Base-by-base conservation (phyloP, 1,140 invertebrate species). In the Philotrypesis tridentata region DNA sequence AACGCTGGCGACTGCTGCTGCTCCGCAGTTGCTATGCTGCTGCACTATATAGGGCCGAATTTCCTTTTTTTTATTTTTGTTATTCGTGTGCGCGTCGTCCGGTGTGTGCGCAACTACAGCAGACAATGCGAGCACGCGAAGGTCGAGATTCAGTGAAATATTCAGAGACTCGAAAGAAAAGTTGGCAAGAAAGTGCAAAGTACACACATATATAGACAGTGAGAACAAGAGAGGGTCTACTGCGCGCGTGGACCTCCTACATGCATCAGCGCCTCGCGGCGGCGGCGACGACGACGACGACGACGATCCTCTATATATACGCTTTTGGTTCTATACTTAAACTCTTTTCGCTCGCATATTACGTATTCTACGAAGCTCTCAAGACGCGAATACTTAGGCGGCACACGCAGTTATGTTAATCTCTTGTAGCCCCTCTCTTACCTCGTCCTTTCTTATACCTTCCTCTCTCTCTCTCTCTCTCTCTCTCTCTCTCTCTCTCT, bases 381-480 rank as follows among this genome's bases (percentile, higher is more conserved):
- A 83, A 85, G 85, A 82, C 85, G 85, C 82, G 73, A 84, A 85
- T 83, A 84, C 81, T 74, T 79, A 72, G 48, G 79, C 85, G 84
- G 82, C 83, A 84, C 73, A 82, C 84, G 83, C 81, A 84, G 85
- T 87, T 85, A 86, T 85, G 84, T 86, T 84, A 84, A 85, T 85
- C 79, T 79, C 83, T 37, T 80, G 82, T 65, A 70, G 79, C 82
- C 79, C 79, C 70, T 73, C 75, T 77, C 60, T 65, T 77, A 67
- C 65, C 67, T 77, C 37, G 29, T 43, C 55, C 43, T 17, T 48
- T 17, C 14, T 1, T 48, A 65, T 27, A 8, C 17, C 67, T 29
- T 27, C 48, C 9, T 6, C 60, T 33, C 21, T 63, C 25, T 27
- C 14, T 7, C 37, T 29, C 31, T 31, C 43, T n/a, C 76, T 23